Conservation (phyloP, 2,797 vertebrate genomes). For the Lagodon rhomboides region DNA sequence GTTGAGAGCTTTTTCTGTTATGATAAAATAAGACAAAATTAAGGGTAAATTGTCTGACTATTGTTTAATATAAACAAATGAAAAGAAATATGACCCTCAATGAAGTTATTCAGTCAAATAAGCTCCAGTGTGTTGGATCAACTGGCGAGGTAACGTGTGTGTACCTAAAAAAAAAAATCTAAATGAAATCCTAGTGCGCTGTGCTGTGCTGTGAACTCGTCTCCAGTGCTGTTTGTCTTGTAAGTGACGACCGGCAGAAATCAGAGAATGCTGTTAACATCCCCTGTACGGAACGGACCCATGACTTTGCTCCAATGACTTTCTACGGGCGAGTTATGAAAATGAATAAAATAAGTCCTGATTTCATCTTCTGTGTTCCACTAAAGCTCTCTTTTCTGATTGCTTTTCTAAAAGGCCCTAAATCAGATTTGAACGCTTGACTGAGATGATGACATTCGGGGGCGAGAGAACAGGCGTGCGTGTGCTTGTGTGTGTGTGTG, state of each 20-base stretch:
- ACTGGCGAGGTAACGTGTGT: not conserved
- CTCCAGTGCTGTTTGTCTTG: conserved; percentile 28
- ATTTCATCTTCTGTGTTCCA: conserved; percentile 60
- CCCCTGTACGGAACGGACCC: conserved; percentile 5
- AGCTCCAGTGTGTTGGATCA: not conserved
- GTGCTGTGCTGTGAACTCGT: conserved; percentile 16
- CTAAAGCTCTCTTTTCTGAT: conserved; percentile 63
- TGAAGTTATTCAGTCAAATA: not conserved
- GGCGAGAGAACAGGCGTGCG: conserved; percentile 23
- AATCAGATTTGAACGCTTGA: conserved; percentile 70
- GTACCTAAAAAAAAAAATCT: not conserved
- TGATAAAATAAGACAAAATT: not conserved
- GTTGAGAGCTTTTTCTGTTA: not conserved
- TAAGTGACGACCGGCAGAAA: conserved; percentile 15
- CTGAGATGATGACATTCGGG: conserved; percentile 62
- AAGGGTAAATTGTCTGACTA: not conserved
- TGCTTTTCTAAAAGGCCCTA: conserved; percentile 63
- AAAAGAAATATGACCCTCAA: not conserved
- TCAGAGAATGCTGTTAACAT: conserved; percentile 13
- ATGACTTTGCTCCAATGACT: conserved; percentile 57
- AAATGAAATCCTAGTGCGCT: conserved; percentile 23
- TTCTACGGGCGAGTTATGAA: conserved; percentile 39
- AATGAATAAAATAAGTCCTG: conserved; percentile 64
- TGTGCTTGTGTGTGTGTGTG: conserved; percentile 19
- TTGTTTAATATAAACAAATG: not conserved